Conservation (phyloP, 2,888 invertebrate species). For the Galerucella pusilla region DNA sequence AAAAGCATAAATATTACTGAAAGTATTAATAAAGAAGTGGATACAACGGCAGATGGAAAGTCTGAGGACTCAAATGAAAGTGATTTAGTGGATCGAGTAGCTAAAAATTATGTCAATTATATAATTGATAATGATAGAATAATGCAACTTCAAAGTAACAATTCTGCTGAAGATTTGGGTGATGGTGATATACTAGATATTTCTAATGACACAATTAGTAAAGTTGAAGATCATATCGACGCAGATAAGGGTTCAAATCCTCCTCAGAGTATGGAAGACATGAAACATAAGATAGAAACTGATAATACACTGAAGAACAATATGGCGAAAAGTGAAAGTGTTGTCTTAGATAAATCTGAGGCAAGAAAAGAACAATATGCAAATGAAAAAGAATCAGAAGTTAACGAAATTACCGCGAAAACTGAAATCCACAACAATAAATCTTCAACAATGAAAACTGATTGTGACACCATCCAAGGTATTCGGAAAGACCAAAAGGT, state of each 20-base stretch:
- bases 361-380: neutral
- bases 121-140: slow-evolving; percentile 35
- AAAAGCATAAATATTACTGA: neutral
- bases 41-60: neutral
- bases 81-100: slow-evolving; percentile 34
- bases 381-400: neutral
- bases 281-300: neutral
- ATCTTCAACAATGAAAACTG: neutral
- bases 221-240: neutral
- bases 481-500: neutral
- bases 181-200: neutral
- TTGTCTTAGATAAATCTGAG: neutral
- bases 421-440: neutral
- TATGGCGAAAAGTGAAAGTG: neutral
- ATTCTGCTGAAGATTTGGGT: slow-evolving; percentile 8
- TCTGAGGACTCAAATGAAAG: neutral
- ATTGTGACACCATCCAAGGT: neutral
- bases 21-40: slow-evolving; percentile 2
- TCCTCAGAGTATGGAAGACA: too few relatives aligned
- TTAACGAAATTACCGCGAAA: neutral
- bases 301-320: too few relatives aligned
- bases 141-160: slow-evolving; percentile 7
- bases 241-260: neutral
- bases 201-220: neutral
- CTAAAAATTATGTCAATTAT: slow-evolving; percentile 37